phyloP scores from a whole-genome alignment of 1,140 invertebrate species.

The Hyles vespertilio region DNA sequence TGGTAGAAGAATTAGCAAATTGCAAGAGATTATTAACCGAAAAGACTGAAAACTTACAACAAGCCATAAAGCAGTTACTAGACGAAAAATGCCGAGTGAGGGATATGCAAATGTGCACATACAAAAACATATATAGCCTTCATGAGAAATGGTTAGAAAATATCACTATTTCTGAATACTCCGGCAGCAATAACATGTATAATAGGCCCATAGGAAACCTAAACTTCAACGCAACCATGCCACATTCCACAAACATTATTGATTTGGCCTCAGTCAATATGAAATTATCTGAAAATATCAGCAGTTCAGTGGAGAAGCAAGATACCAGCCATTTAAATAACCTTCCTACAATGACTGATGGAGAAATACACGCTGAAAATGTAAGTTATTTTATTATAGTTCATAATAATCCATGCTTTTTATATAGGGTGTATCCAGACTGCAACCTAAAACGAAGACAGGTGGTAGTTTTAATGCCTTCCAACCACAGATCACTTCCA shows the following conservation, averaged over 20 bases:
- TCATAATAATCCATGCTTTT: no score
- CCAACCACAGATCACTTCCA: no score
- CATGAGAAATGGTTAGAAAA: conserved; percentile 72
- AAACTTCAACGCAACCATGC: conserved; percentile 63
- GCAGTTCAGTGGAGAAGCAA: conserved; percentile 59
- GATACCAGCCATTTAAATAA: conserved; percentile 59
- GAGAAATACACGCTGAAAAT: conserved; percentile 62
- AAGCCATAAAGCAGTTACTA: conserved; percentile 83
- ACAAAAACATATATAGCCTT: conserved; percentile 78
- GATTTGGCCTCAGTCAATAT: conserved; percentile 68
- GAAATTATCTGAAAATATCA: conserved; percentile 70
- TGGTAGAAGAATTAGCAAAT: conserved; percentile 91
- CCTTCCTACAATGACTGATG: conserved; percentile 56
- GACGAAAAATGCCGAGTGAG: conserved; percentile 84
- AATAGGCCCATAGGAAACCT: conserved; percentile 65
- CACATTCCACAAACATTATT: conserved; percentile 67
- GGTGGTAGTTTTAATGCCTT: no score
- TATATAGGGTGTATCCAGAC: no score
- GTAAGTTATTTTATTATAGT: conserved; percentile 35
- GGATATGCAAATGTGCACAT: conserved; percentile 82
- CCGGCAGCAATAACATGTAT: conserved; percentile 47
- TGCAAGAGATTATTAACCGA: conserved; percentile 89
- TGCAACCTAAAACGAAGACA: no score
- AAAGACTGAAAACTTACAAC: conserved; percentile 85
- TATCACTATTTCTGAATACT: conserved; percentile 60